Conservation (phyloP, 2,888 invertebrate species). For the Chloroclystis v-ata region DNA sequence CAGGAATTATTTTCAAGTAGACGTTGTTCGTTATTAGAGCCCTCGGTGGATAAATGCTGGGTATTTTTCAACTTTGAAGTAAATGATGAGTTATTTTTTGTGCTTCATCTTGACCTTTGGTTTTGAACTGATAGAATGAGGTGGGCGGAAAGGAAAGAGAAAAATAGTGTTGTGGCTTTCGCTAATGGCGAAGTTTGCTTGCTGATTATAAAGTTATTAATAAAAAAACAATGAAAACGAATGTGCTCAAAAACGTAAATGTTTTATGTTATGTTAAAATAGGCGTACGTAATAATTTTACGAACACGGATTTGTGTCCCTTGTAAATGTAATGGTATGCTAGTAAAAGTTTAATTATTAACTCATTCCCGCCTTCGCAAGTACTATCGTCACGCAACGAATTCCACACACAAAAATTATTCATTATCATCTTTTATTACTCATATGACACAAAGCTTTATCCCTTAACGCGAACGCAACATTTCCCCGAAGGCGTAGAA, state of each 20-base stretch:
- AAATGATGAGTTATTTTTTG: conserved; percentile 20
- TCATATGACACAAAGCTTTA: conserved; percentile 10
- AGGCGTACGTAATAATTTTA: too few species aligned
- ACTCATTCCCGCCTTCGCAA: background rate
- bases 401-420: conserved; percentile 12
- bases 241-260: too few species aligned
- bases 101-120: conserved; percentile 20
- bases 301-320: too few species aligned
- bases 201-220: too few species aligned
- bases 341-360: background rate
- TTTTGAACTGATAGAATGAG: conserved; percentile 14
- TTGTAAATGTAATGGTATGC: background rate
- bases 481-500: conserved; percentile 18
- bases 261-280: too few species aligned
- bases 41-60: conserved; percentile 12
- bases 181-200: conserved; percentile 1
- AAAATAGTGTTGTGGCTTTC: conserved; percentile 8
- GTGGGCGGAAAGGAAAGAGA: conserved; percentile 7
- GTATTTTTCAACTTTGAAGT: conserved; percentile 18
- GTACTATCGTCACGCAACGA: conserved; percentile 1
- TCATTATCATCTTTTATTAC: conserved; percentile 15
- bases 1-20: conserved; percentile 36
- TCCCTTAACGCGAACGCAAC: conserved; percentile 16
- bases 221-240: too few species aligned
- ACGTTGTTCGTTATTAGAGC: conserved; percentile 28